Evolutionary conservation across 2,113 vertebrate genomes (phyloP), one percentile per base, ranked within the genome.

Genomic region (Lipophrys pholis): DNA sequence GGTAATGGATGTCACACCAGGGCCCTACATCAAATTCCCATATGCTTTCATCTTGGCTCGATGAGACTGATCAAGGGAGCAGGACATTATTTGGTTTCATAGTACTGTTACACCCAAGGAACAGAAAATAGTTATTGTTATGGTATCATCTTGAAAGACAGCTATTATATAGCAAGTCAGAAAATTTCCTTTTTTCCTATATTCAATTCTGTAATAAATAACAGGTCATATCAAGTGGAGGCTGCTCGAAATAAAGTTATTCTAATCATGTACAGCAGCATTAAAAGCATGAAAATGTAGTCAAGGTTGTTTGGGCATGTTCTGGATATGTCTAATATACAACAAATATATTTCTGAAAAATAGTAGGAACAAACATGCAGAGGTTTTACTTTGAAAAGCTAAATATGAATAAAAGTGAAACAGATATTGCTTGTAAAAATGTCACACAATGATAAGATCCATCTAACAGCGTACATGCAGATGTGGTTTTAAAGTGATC

Each of bases 41-140:
- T 72, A 75, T 81, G 91, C 91, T 93, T 93, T 93, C 90, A 94
- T 93, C 91, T 85, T 72, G 68, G 74, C 83, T 90, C 54, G 21
- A 90, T 78, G 70, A 90, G 76, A 68, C 90, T 92, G 92, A 94
- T 94, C 90, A 92, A 92, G 87, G 92, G 89, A 92, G 83, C 67
- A 76, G 83, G 81, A 90, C 82, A 90, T 92, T 92, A 92, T 82
- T 76, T 72, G 76, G 80, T 80, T 82, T 78, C 77, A 73, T 65
- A 80, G 66, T 74, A 58, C 78, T 87, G 87, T 84, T 92, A 91
- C 92, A 87, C 89, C 83, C 65, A 74, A 78, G 78, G 69, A 89
- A 80, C 56, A 78, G 76, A 81, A 82, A 79, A 89, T 82, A 82
- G 80, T 84, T 87, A 89, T 88, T 91, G 81, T 84, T 80, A 52